Evolutionary conservation across 1,140 invertebrate genomes (phyloP).

Genomic region (Anoplophora glabripennis): DNA sequence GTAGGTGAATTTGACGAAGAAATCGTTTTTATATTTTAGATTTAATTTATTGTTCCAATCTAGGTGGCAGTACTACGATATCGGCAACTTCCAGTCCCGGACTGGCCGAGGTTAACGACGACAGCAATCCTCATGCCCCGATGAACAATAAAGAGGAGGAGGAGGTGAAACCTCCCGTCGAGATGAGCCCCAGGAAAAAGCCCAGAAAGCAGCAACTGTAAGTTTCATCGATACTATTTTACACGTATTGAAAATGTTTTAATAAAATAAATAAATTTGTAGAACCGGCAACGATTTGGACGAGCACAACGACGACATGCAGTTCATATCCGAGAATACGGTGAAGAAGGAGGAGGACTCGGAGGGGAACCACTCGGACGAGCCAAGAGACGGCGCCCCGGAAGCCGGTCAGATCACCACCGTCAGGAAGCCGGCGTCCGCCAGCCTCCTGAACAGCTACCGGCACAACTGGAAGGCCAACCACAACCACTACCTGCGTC

Average conservation of each 20-base stretch:
- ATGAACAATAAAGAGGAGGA: conserved; percentile 42
- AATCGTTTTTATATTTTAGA: background rate
- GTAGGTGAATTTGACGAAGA: conserved; percentile 25
- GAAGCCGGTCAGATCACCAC: conserved; percentile 35
- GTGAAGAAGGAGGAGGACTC: conserved; percentile 50
- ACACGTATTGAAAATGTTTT: too few species aligned
- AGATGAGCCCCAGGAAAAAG: conserved; percentile 67
- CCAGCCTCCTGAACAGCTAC: conserved; percentile 51
- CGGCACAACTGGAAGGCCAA: conserved; percentile 58
- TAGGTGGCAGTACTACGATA: conserved; percentile 69
- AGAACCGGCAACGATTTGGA: conserved; percentile 64
- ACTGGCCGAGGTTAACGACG: conserved; percentile 62
- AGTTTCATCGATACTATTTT: conserved; percentile 41
- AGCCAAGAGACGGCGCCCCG: conserved; percentile 41
- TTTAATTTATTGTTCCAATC: conserved; percentile 13
- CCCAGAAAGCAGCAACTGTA: conserved; percentile 72
- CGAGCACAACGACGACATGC: conserved; percentile 67
- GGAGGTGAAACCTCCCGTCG: conserved; percentile 40
- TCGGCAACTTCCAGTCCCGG: conserved; percentile 75
- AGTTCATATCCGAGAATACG: conserved; percentile 58
- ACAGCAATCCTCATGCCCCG: conserved; percentile 52
- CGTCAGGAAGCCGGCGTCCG: conserved; percentile 49
- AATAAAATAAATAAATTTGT: conserved; percentile 18
- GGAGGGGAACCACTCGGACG: conserved; percentile 40
- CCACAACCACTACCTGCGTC: conserved; percentile 79